These are phyloP conservation scores for Nymphalis io DNA, from an alignment of 1,140 invertebrate genomes.

Conservation along the genomic window DNA sequence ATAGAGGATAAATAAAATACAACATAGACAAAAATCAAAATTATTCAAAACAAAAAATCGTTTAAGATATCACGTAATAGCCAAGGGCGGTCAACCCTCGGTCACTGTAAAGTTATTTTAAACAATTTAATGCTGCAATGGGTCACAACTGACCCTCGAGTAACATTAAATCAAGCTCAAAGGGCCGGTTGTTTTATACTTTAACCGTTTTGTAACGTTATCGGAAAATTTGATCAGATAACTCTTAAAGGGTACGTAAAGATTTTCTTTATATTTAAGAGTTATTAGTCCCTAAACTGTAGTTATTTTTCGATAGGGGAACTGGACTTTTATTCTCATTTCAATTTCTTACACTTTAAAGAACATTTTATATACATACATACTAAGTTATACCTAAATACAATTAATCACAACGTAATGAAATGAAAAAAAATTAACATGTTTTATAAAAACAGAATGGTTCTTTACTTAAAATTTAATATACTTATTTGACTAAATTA, in stretches of 20 bases:
- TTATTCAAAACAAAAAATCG: neutral
- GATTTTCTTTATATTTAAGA: conserved; percentile 73
- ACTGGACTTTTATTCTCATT: conserved; percentile 13
- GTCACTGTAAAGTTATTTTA: conserved; percentile 71
- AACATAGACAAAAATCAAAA: neutral
- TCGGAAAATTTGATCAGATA: conserved; percentile 63
- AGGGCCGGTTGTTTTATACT: conserved; percentile 58
- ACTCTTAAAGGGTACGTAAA: conserved; percentile 51
- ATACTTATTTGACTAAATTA: too few species aligned
- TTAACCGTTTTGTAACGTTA: conserved; percentile 59
- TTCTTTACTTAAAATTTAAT: too few species aligned
- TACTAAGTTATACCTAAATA: neutral
- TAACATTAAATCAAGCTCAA: conserved; percentile 67
- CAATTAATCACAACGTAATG: too few species aligned
- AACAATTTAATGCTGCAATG: conserved; percentile 66
- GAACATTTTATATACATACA: neutral
- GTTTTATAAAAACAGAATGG: too few species aligned
- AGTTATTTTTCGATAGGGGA: conserved; percentile 55
- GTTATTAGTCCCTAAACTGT: conserved; percentile 69
- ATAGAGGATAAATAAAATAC: neutral
- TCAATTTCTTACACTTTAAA: neutral
- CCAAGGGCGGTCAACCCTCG: conserved; percentile 61
- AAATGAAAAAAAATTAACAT: too few species aligned
- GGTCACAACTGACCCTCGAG: conserved; percentile 59
- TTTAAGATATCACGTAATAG: conserved; percentile 35